Conservation (phyloP, 2,797 vertebrate species). For the Morus bassanus region DNA sequence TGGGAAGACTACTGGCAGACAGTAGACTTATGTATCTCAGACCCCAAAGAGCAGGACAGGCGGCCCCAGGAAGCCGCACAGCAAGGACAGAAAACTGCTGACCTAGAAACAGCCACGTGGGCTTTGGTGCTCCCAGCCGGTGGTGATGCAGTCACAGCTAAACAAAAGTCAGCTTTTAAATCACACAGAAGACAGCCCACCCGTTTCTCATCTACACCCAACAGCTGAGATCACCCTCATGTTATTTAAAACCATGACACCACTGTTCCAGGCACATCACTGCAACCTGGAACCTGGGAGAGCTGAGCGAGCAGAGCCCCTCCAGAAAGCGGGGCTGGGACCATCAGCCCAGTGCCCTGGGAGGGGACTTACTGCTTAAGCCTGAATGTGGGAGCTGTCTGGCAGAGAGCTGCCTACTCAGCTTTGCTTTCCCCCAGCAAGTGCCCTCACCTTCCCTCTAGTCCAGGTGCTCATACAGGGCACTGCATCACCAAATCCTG, state of each 20-base stretch:
- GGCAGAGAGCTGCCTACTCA: neutral
- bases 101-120: neutral
- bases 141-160: neutral
- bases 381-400: neutral
- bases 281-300: neutral
- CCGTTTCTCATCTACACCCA: neutral
- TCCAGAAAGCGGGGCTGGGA: neutral
- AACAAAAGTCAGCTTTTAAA: neutral
- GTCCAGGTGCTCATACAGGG: neutral
- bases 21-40: rapidly evolving
- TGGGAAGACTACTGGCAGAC: neutral
- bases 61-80: neutral
- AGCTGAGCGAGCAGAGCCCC: neutral
- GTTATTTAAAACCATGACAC: neutral
- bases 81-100: neutral
- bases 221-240: neutral
- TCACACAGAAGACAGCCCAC: neutral
- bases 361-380: neutral
- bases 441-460: neutral
- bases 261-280: neutral
- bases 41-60: neutral
- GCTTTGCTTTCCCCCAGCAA: neutral
- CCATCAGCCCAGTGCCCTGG: neutral
- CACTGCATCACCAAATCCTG: neutral
- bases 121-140: neutral